Percentiles rank a stretch among this genome's conserved stretches.
Conservation (phyloP, 1,140 invertebrate species). For the Zaprionus ghesquierei region DNA sequence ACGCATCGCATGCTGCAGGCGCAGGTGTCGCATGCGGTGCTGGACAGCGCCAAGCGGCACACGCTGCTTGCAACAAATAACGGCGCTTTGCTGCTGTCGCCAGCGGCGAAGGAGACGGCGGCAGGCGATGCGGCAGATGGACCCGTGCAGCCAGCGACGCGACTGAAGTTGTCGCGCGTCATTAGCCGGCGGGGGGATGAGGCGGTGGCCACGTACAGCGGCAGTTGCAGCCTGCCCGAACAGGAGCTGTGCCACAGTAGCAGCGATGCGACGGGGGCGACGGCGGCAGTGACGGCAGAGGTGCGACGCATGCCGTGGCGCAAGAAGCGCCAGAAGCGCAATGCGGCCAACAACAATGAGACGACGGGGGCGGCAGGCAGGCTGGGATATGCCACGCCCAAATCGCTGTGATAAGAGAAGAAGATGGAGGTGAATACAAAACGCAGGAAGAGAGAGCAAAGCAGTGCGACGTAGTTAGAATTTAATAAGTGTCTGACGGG, state of each 20-base stretch:
- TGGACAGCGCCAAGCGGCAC: constrained; percentile 57
- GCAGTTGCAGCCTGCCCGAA: constrained; percentile 60
- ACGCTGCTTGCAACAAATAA: constrained; percentile 64
- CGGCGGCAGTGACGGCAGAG: background rate
- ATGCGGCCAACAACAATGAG: constrained; percentile 32
- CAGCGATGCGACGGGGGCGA: background rate
- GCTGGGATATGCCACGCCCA: constrained; percentile 55
- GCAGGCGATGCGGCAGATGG: constrained; percentile 10
- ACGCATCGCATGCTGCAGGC: constrained; percentile 60
- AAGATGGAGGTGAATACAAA: background rate
- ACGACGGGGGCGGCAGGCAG: constrained; percentile 4
- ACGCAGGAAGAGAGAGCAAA: background rate
- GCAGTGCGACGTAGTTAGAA: background rate
- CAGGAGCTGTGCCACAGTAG: constrained; percentile 30
- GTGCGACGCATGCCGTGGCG: constrained; percentile 62
- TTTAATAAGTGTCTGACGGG: background rate
- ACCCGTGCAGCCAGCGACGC: constrained; percentile 35
- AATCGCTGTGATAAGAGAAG: constrained; percentile 59
- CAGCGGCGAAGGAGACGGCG: background rate
- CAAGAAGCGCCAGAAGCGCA: constrained; percentile 55
- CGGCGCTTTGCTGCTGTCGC: constrained; percentile 51
- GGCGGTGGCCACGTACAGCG: constrained; percentile 31
- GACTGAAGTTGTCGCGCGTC: constrained; percentile 69
- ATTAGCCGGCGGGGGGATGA: constrained; percentile 73
- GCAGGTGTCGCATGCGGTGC: constrained; percentile 55